Evolutionary conservation across 2,888 invertebrate genomes (phyloP).

Genomic region (Sinotaia quadrata): DNA sequence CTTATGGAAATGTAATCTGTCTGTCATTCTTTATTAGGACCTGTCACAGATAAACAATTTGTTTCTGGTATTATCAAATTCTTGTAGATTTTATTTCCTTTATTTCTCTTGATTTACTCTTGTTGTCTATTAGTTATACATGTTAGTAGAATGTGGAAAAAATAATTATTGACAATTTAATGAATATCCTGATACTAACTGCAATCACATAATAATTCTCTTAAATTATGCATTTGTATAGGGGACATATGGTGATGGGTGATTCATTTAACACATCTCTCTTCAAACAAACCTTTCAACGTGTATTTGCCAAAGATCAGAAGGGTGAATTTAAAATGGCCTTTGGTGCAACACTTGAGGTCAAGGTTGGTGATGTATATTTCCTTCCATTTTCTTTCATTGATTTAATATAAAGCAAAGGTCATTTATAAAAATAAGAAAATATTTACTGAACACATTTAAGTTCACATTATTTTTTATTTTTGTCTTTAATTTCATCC

Average conservation of each 20-base stretch:
- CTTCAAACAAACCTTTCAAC: conserved; percentile 99
- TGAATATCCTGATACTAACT: too few relatives aligned
- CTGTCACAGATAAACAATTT: too few relatives aligned
- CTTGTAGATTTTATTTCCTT: too few relatives aligned
- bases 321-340: conserved; percentile 96
- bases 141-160: too few relatives aligned
- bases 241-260: conserved; percentile 99
- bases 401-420: not conserved
- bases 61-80: too few relatives aligned
- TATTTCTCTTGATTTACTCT: too few relatives aligned
- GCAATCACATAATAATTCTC: too few relatives aligned
- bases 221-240: too few relatives aligned
- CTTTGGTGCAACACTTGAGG: conserved; percentile 96
- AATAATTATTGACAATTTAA: too few relatives aligned
- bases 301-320: conserved; percentile 93
- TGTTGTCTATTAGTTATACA: too few relatives aligned
- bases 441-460: not conserved
- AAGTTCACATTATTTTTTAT: not conserved
- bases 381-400: not conserved
- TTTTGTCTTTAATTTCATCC: conserved; percentile 1
- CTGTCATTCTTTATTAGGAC: too few relatives aligned
- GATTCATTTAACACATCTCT: conserved; percentile 99
- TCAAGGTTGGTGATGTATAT: conserved; percentile 77
- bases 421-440: not conserved
- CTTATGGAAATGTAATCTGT: too few relatives aligned